These are phyloP conservation scores for Albula glossodonta DNA, from an alignment of 2,113 vertebrate genomes.

Conservation along the genomic window DNA sequence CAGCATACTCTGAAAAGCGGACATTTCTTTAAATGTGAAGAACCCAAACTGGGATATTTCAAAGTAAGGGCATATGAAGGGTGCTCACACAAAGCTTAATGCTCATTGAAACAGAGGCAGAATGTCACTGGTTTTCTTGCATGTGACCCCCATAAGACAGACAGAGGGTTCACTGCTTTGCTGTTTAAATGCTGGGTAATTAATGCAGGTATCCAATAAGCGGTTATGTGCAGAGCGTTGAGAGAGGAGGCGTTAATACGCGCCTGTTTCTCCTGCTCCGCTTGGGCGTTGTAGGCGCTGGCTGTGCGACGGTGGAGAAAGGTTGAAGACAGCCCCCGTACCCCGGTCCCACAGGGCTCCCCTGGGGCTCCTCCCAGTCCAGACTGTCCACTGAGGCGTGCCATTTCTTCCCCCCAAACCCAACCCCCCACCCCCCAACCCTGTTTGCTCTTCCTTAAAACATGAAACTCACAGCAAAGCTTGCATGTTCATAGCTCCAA, in stretches of 20 bases:
- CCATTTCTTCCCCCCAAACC: conserved; percentile 47
- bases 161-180: neutral
- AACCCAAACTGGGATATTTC: neutral
- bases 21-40: neutral
- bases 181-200: neutral
- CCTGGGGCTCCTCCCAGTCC: conserved; percentile 59
- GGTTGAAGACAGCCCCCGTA: conserved; percentile 67
- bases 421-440: conserved; percentile 43
- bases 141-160: too few relatives aligned
- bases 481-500: conserved; percentile 53
- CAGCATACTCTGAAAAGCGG: too few relatives aligned
- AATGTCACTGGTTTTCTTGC: neutral
- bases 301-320: conserved; percentile 56
- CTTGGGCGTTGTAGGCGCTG: conserved; percentile 29
- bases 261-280: neutral
- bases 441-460: conserved; percentile 63
- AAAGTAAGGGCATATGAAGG: neutral
- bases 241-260: neutral
- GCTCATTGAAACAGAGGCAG: neutral
- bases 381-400: conserved; percentile 64
- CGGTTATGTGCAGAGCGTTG: neutral
- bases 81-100: neutral
- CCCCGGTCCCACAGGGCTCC: conserved; percentile 60
- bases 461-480: conserved; percentile 57
- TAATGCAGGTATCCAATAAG: neutral